Conservation (phyloP, 2,888 invertebrate species). For the Subacronicta megacephala region DNA sequence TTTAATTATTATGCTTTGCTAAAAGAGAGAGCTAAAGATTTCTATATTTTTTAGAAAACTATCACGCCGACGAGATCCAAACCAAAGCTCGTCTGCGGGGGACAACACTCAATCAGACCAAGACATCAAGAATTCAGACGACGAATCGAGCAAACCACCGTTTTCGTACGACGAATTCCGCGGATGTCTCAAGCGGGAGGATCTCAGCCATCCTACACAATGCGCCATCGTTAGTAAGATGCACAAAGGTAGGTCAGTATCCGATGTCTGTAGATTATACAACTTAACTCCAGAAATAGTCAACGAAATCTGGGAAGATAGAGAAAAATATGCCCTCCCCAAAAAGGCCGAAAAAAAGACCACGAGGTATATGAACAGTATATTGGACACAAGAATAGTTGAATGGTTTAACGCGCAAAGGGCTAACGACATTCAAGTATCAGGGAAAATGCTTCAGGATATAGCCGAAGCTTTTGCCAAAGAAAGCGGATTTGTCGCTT, state of each 20-base stretch:
- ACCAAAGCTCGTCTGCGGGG: conserved; percentile 39
- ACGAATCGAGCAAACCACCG: conserved; percentile 23
- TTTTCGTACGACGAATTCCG: conserved; percentile 42
- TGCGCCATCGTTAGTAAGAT: conserved; percentile 70
- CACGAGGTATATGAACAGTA: conserved; percentile 62
- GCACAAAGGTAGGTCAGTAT: conserved; percentile 66
- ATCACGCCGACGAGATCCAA: conserved; percentile 1
- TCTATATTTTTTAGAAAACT: conserved; percentile 32
- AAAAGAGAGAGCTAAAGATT: no score
- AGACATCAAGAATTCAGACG: conserved; percentile 40
- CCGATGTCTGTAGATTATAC: conserved; percentile 65
- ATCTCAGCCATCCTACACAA: conserved; percentile 58
- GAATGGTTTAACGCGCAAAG: conserved; percentile 65
- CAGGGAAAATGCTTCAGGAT: conserved; percentile 68
- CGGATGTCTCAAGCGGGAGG: conserved; percentile 50
- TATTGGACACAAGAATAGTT: conserved; percentile 61
- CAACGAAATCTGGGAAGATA: conserved; percentile 69
- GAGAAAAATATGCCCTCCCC: conserved; percentile 63
- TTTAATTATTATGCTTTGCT: no score
- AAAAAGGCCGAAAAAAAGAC: conserved; percentile 58
- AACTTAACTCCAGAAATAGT: conserved; percentile 63
- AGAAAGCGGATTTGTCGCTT: conserved; percentile 66
- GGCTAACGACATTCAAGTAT: conserved; percentile 58
- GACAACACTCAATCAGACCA: conserved; percentile 54
- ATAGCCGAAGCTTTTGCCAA: conserved; percentile 65